A percentile compares a stretch with the other conserved stretches of the same genome.
Evolutionary conservation across 2,888 invertebrate genomes (phyloP).

Genomic region (Spialia ferax): DNA sequence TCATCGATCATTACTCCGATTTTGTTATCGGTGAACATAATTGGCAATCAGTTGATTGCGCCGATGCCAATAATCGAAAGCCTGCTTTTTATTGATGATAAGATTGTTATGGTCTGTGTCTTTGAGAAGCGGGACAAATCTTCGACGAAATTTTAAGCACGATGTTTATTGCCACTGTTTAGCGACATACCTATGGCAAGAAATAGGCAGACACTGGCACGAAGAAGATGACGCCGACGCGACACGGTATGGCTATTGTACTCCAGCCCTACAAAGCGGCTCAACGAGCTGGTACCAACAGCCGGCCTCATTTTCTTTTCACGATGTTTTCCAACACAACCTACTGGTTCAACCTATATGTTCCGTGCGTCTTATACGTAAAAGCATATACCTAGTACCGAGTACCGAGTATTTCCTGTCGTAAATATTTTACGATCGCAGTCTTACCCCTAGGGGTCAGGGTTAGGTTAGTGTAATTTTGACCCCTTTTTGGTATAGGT

Average conservation of each 20-base stretch:
- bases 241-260: background rate
- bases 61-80: background rate
- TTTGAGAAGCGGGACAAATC: background rate
- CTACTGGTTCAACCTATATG: no score
- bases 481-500: no score
- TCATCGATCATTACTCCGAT: constrained; percentile 8
- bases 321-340: background rate
- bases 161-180: background rate
- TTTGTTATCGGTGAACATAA: constrained; percentile 15
- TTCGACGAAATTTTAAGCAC: background rate
- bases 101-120: background rate
- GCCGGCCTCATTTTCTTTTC: constrained; percentile 7
- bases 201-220: background rate
- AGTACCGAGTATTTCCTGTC: no score
- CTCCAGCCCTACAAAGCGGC: background rate
- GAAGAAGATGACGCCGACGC: background rate
- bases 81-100: background rate
- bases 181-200: background rate
- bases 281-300: background rate
- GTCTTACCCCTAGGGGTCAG: no score
- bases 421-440: no score
- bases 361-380: background rate
- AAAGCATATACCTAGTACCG: no score
- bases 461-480: no score
- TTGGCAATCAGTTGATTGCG: constrained; percentile 11